phyloP scores from a whole-genome alignment of 2,797 vertebrate genomes.

The Enteromius fasciolatus region DNA sequence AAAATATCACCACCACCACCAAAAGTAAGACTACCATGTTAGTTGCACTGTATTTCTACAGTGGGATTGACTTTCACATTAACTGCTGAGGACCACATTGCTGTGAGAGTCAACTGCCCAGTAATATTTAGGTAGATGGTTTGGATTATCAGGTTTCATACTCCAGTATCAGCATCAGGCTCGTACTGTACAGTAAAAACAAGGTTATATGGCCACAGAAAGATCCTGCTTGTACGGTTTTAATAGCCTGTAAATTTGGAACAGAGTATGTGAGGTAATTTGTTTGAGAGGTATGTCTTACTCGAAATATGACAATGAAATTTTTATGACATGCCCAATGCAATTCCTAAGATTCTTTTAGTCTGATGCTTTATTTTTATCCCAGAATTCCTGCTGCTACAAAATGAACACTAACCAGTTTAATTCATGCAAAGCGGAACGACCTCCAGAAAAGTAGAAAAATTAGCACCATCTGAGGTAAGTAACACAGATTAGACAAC shows the following conservation, averaged over 20 bases:
- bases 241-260: constrained; percentile 54
- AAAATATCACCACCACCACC: constrained; percentile 49
- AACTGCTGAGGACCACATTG: constrained; percentile 70
- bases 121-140: constrained; percentile 63
- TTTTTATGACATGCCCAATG: not conserved
- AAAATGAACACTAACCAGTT: constrained; percentile 41
- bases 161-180: constrained; percentile 67
- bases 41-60: constrained; percentile 49
- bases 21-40: constrained; percentile 31
- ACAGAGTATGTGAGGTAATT: constrained; percentile 40
- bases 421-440: constrained; percentile 52
- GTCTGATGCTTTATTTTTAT: constrained; percentile 17
- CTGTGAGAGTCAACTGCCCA: constrained; percentile 57
- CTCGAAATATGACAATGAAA: not conserved
- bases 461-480: constrained; percentile 86
- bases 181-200: constrained; percentile 6
- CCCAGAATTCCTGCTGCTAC: constrained; percentile 35
- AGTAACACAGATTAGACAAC: constrained; percentile 78
- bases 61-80: constrained; percentile 45
- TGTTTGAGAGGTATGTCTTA: constrained; percentile 41
- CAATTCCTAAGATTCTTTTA: constrained; percentile 8
- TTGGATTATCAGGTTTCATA: constrained; percentile 46
- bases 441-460: constrained; percentile 75
- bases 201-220: constrained; percentile 57
- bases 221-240: constrained; percentile 57